These are phyloP conservation scores for Microtus richardsoni DNA, from an alignment of 2,113 vertebrate species.

Conservation along the genomic window DNA sequence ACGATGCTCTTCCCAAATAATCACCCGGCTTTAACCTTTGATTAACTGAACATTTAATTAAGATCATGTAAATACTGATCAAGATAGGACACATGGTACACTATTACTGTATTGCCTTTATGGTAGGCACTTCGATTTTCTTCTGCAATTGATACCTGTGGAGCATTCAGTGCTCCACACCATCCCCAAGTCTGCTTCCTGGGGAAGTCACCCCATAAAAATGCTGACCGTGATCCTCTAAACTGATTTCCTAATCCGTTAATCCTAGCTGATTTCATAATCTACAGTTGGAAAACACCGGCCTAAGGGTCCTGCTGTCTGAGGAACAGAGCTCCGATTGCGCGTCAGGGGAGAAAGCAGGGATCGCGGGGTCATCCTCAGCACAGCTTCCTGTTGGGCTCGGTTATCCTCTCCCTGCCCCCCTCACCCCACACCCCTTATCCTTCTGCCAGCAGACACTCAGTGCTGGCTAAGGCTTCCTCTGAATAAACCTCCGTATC, in stretches of 20 bases:
- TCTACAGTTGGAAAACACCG: slow-evolving; percentile 10
- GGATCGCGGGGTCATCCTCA: not conserved
- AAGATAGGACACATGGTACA: not conserved
- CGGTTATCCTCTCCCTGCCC: not conserved
- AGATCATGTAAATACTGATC: not conserved
- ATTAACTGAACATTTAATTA: not conserved
- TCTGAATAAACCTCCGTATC: not conserved
- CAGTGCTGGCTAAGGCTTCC: not conserved
- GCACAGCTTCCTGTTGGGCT: not conserved
- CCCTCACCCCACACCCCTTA: not conserved
- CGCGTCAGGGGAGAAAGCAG: not conserved
- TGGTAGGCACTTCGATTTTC: not conserved
- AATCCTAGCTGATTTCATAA: slow-evolving; percentile 58
- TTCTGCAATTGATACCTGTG: not conserved
- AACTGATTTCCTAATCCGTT: slow-evolving; percentile 41
- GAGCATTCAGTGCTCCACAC: not conserved
- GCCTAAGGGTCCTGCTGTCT: not conserved
- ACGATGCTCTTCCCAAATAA: not conserved
- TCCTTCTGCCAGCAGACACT: not conserved
- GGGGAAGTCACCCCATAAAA: not conserved
- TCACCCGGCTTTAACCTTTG: not conserved
- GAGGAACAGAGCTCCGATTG: slow-evolving; percentile 11
- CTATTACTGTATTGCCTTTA: not conserved
- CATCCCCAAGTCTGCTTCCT: slow-evolving; percentile 12
- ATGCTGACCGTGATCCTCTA: slow-evolving; percentile 36